These are phyloP conservation scores for Mamestra brassicae DNA, from an alignment of 2,888 invertebrate species.

Conservation along the genomic window DNA sequence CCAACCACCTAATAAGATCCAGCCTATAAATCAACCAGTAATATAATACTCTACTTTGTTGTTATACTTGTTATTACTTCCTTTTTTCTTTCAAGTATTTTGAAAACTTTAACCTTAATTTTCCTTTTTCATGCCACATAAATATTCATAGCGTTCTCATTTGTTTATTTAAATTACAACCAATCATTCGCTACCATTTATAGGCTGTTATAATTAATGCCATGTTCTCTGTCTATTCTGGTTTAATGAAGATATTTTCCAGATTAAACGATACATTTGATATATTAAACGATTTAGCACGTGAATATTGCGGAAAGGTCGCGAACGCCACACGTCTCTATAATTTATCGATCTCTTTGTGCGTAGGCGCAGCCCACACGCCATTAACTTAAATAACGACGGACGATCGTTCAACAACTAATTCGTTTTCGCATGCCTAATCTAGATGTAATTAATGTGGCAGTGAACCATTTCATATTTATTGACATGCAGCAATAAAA, in stretches of 20 bases:
- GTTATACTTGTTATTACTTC: conserved; percentile 32
- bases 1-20: conserved; percentile 63
- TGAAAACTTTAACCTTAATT: conserved; percentile 43
- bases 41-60: conserved; percentile 52
- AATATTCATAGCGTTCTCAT: conserved; percentile 45
- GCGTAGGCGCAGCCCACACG: conserved; percentile 82
- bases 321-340: conserved; percentile 72
- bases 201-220: conserved; percentile 42
- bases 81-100: conserved; percentile 43
- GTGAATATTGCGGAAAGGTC: conserved; percentile 65
- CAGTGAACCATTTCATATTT: conserved; percentile 61
- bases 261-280: conserved; percentile 57
- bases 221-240: conserved; percentile 24
- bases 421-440: conserved; percentile 71
- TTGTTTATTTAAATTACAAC: conserved; percentile 35
- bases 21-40: conserved; percentile 52
- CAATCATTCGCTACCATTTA: conserved; percentile 32
- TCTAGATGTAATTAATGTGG: conserved; percentile 63
- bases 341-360: conserved; percentile 75
- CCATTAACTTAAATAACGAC: conserved; percentile 70
- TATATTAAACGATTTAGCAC: conserved; percentile 52
- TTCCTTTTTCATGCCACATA: conserved; percentile 44
- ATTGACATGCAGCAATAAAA: conserved; percentile 52
- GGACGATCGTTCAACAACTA: conserved; percentile 68
- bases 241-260: conserved; percentile 50